Conservation (phyloP, 2,797 vertebrate genomes). For the Anabacerthia variegaticeps region DNA sequence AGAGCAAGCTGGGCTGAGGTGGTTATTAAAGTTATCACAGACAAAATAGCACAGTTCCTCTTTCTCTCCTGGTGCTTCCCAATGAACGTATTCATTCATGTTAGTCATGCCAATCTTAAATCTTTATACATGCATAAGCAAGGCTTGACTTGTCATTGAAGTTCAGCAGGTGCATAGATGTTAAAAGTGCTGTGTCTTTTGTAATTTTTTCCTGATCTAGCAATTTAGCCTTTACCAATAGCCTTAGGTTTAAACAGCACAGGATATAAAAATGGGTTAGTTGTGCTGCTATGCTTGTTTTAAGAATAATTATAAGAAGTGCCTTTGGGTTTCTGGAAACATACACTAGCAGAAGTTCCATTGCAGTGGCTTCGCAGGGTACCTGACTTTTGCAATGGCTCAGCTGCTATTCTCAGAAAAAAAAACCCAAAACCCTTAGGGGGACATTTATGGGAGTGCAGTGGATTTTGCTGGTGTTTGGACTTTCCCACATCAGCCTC, state of each 20-base stretch:
- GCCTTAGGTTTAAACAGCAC: not conserved
- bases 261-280: not conserved
- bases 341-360: not conserved
- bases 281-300: not conserved
- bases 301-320: not conserved
- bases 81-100: not conserved
- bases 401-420: not conserved
- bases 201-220: not conserved
- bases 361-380: not conserved
- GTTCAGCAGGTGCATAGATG: constrained; percentile 5
- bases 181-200: not conserved
- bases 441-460: not conserved
- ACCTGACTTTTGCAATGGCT: not conserved
- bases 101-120: not conserved
- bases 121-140: not conserved
- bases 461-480: not conserved
- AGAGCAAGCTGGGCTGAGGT: not conserved
- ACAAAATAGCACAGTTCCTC: not conserved
- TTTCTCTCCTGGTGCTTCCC: not conserved
- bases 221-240: not conserved
- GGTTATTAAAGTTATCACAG: constrained; percentile 35
- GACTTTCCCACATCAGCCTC: not conserved
- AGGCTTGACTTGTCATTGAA: not conserved
- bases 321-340: not conserved
- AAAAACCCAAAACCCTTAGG: not conserved